These are phyloP conservation scores for Psylliodes chrysocephalus DNA, from an alignment of 2,888 invertebrate species.

Conservation along the genomic window DNA sequence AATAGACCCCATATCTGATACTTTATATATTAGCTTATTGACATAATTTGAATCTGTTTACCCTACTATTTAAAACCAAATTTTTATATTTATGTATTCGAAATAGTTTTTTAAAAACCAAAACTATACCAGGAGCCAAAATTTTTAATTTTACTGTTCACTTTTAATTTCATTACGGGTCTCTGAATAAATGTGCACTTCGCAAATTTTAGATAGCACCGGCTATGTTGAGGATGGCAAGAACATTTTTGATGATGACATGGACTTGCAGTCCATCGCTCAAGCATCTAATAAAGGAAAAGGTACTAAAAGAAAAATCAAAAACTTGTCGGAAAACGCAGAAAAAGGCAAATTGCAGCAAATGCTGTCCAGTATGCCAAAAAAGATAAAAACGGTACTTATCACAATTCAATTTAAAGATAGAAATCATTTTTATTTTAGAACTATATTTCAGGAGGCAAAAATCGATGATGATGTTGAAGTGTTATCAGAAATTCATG, in stretches of 20 bases:
- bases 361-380: conserved; percentile 82
- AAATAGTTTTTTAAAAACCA: no score
- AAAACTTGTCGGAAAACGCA: conserved; percentile 60
- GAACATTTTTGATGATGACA: conserved; percentile 96
- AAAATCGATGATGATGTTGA: conserved; percentile 85
- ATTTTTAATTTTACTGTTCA: no score
- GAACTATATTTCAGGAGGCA: conserved; percentile 66
- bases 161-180: no score
- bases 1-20: no score
- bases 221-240: conserved; percentile 97
- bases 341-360: conserved; percentile 80
- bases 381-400: conserved; percentile 77
- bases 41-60: no score
- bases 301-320: conserved; percentile 65
- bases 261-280: conserved; percentile 76
- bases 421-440: no score
- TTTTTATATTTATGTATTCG: no score
- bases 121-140: no score
- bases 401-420: no score
- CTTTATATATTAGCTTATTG: no score
- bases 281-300: conserved; percentile 67
- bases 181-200: no score
- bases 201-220: conserved; percentile 79
- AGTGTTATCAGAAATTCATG: conserved; percentile 78
- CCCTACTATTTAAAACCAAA: no score